Conservation (phyloP, 2,888 invertebrate species). For the Nomada ruficornis region DNA sequence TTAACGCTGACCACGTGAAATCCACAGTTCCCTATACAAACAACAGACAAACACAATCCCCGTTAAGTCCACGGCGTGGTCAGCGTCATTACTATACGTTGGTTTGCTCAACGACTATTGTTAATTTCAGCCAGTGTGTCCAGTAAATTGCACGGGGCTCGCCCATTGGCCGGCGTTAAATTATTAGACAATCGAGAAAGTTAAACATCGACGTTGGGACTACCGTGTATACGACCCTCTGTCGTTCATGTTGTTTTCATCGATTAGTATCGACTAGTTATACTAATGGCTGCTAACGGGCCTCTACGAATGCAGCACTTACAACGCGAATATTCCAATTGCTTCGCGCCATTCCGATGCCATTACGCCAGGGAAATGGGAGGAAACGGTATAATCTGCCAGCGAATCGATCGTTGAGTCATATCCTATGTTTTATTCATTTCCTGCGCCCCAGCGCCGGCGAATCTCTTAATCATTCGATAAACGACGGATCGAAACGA, state of each 20-base stretch:
- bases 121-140: constrained; percentile 60
- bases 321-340: constrained; percentile 42
- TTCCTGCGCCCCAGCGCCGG: constrained; percentile 1
- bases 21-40: neutral
- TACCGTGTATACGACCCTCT: neutral
- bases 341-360: constrained; percentile 39
- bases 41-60: neutral
- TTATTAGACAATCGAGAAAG: constrained; percentile 64
- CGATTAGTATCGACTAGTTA: constrained; percentile 46
- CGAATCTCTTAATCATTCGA: constrained; percentile 48
- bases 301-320: constrained; percentile 37
- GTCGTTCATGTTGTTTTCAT: constrained; percentile 46
- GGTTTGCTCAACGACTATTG: constrained; percentile 55
- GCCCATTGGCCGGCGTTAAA: constrained; percentile 53
- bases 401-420: constrained; percentile 44
- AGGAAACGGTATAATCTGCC: constrained; percentile 45
- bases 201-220: constrained; percentile 56
- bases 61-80: constrained; percentile 19
- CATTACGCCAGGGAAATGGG: constrained; percentile 42
- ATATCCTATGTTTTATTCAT: constrained; percentile 60
- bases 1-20: constrained; percentile 3
- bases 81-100: constrained; percentile 27
- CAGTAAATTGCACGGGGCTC: constrained; percentile 56
- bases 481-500: constrained; percentile 31
- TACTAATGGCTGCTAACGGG: constrained; percentile 50